Percentiles rank a stretch among this genome's conserved stretches.
These are phyloP conservation scores for Nibea coibor DNA, from an alignment of 2,113 vertebrate genomes.

Conservation along the genomic window DNA sequence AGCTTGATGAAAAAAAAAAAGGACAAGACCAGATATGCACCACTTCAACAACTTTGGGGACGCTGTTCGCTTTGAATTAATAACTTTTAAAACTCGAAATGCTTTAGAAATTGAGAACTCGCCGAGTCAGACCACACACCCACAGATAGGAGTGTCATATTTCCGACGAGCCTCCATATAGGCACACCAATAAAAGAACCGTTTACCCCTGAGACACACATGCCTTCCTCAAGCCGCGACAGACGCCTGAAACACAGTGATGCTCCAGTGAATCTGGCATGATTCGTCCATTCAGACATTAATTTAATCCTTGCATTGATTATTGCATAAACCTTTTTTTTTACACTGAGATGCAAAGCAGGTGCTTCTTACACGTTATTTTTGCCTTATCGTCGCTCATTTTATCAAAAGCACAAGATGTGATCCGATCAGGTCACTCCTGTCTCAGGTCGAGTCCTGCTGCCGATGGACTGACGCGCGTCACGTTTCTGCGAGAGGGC, in stretches of 20 bases:
- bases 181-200: constrained; percentile 39
- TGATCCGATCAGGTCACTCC: constrained; percentile 34
- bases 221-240: background rate
- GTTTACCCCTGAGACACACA: background rate
- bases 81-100: background rate
- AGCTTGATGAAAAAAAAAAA: background rate
- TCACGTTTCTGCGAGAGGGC: constrained; percentile 60
- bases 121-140: background rate
- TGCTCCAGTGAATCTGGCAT: background rate
- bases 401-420: constrained; percentile 18
- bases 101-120: background rate
- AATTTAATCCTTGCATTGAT: background rate
- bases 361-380: background rate
- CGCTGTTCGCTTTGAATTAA: background rate
- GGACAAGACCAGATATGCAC: background rate
- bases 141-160: constrained; percentile 31
- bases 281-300: background rate
- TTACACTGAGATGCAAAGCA: constrained; percentile 53
- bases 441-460: constrained; percentile 62
- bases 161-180: constrained; percentile 24
- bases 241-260: background rate
- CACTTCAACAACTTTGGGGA: background rate
- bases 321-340: too few species aligned
- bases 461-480: constrained; percentile 22
- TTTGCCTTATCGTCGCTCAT: constrained; percentile 24